phyloP scores from a whole-genome alignment of 2,888 invertebrate species.

The Tetrapedia diversipes region DNA sequence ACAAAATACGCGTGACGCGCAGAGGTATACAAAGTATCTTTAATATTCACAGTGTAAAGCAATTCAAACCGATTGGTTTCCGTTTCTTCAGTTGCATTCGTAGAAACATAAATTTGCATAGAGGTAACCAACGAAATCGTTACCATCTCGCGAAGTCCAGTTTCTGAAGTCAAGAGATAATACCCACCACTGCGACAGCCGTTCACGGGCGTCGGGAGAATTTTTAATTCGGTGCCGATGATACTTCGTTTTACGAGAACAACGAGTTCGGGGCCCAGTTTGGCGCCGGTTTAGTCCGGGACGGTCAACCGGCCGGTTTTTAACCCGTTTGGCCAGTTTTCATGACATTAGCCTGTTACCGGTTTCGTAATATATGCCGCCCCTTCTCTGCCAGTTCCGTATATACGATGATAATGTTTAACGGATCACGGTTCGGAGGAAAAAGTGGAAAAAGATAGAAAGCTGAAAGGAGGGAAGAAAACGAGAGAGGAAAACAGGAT shows the following conservation, averaged over 20 bases:
- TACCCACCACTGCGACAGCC: too few species aligned
- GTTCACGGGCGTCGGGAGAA: slow-evolving; percentile 35
- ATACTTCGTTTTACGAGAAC: slow-evolving; percentile 63
- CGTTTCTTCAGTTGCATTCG: too few species aligned
- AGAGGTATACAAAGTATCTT: too few species aligned
- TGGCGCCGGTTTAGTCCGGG: slow-evolving; percentile 63
- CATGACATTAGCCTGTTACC: slow-evolving; percentile 70
- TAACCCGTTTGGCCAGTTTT: slow-evolving; percentile 70
- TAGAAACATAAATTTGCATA: too few species aligned
- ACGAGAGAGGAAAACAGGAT: slow-evolving; percentile 3
- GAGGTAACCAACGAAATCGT: too few species aligned
- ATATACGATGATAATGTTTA: slow-evolving; percentile 68
- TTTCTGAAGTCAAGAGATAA: too few species aligned
- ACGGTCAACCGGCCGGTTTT: slow-evolving; percentile 69
- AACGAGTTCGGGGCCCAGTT: slow-evolving; percentile 62
- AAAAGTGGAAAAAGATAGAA: too few species aligned
- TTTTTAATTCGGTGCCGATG: slow-evolving; percentile 62
- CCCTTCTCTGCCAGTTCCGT: slow-evolving; percentile 61
- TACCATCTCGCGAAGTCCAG: too few species aligned
- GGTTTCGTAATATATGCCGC: slow-evolving; percentile 70
- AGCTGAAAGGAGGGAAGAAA: slow-evolving; percentile 16
- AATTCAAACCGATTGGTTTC: too few species aligned
- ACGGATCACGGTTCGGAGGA: slow-evolving; percentile 43
- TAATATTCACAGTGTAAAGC: too few species aligned
- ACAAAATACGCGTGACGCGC: too few species aligned